Evolutionary conservation across 2,113 vertebrate genomes (phyloP), one percentile per base, ranked within the genome.

Genomic region (Cebus imitator): DNA sequence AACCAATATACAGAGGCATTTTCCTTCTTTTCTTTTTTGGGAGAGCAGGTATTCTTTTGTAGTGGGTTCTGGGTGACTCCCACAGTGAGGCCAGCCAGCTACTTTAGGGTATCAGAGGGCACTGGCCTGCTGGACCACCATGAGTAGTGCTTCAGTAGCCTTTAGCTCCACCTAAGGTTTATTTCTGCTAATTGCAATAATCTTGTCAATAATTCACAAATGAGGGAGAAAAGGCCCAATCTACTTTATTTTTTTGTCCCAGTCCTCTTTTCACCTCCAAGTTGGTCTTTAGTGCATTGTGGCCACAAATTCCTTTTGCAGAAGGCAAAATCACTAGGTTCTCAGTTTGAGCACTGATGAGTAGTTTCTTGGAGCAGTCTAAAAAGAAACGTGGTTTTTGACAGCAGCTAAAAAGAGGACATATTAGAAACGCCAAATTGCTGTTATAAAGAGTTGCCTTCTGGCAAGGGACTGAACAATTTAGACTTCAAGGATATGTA

Each of bases 121-220:
- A 13, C 12, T 2, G 16, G 37, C n/a, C 37, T 20, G 57, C 9
- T 32, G 13, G 8, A 55, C 14, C 1, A 21, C 6, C 0, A 9
- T 20, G 45, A 27, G 23, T 5, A 32, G 80, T 78, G 35, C 68
- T 95, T 37, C 50, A 23, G 86, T 6, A 92, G 82, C 83, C 83
- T 94, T 48, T 95, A 87, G 96, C 96, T 95, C 95, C 93, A 84
- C 84, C 90, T 97, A 96, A 95, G 64, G 97, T 89, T 83, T 86
- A 48, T 48, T 48, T 87, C 75, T 86, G 68, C 52, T 93, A 89
- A 94, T 82, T 81, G 91, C 91, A 95, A 25, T 84, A 81, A 20
- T 37, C 25, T 35, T 70, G 20, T 87, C 76, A 84, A 79, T 94
- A 70, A 79, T 10, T 5, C 4, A 87, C 20, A 70, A 35, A 21